Percentiles rank a stretch among this genome's conserved stretches.
These are phyloP conservation scores for Amblyornis subalaris DNA, from an alignment of 2,113 vertebrate species.

Conservation along the genomic window DNA sequence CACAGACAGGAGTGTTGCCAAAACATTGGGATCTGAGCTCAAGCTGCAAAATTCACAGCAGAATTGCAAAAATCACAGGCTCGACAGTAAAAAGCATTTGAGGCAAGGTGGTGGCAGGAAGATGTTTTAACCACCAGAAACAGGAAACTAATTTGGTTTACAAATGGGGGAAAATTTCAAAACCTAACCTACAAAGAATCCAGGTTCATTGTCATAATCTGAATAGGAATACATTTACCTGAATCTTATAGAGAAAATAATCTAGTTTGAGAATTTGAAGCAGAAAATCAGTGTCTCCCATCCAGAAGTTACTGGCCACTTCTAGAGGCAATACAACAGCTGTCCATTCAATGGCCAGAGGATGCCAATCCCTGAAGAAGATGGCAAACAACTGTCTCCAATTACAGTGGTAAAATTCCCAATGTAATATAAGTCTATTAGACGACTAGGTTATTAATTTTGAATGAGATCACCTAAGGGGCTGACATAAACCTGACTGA, in stretches of 20 bases:
- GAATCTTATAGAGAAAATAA: background rate
- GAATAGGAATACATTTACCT: background rate
- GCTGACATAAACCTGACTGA: background rate
- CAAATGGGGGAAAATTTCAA: background rate
- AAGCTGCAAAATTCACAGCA: constrained; percentile 26
- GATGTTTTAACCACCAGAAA: background rate
- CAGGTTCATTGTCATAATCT: background rate
- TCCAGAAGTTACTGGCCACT: background rate
- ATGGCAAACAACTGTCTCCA: background rate
- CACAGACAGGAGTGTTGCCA: background rate
- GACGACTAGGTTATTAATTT: background rate
- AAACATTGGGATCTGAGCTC: background rate
- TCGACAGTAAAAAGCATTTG: background rate
- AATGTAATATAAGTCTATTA: background rate
- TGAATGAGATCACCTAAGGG: background rate
- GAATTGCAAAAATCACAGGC: background rate
- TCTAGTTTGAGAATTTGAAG: background rate
- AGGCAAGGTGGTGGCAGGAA: background rate
- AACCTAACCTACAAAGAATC: background rate
- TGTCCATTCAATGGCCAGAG: background rate
- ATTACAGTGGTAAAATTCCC: background rate
- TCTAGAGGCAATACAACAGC: background rate
- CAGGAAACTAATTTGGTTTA: background rate
- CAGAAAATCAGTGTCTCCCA: background rate
- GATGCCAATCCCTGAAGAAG: background rate